These are phyloP conservation scores for Chaetophractus vellerosus DNA, from an alignment of 2,797 vertebrate species.

Conservation along the genomic window DNA sequence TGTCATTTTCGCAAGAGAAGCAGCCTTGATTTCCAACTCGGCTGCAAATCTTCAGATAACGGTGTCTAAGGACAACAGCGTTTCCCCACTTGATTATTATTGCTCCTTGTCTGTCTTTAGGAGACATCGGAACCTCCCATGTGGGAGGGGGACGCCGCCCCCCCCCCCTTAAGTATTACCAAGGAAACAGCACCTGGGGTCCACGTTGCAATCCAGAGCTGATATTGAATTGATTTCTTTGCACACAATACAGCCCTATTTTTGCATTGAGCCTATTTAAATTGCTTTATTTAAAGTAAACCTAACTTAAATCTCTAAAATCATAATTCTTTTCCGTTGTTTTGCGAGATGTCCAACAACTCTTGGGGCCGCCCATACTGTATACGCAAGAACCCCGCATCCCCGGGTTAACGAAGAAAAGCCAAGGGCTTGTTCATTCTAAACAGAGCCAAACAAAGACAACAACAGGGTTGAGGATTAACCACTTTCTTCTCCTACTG, in stretches of 20 bases:
- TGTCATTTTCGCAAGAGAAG: not conserved
- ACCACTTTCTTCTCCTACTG: no score
- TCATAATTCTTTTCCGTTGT: not conserved
- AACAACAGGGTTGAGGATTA: no score
- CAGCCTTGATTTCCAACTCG: not conserved
- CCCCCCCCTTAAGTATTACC: not conserved
- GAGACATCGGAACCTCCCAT: no score
- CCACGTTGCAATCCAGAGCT: no score
- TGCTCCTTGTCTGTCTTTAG: no score
- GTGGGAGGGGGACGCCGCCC: no score
- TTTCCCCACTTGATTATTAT: not conserved
- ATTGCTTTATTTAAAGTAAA: not conserved
- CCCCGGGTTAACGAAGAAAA: rapidly evolving
- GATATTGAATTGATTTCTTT: no score
- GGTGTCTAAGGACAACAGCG: not conserved
- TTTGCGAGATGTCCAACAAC: not conserved
- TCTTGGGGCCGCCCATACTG: no score
- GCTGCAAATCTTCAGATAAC: no score
- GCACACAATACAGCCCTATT: not conserved
- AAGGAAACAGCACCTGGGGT: not conserved
- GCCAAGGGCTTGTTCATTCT: rapidly evolving
- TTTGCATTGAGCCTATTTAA: not conserved
- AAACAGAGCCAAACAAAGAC: not conserved
- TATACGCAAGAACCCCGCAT: no score
- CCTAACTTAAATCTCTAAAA: not conserved